A percentile compares a stretch with the other conserved stretches of the same genome.
Conservation (phyloP, 2,797 vertebrate species). For the Phoebastria nigripes region DNA sequence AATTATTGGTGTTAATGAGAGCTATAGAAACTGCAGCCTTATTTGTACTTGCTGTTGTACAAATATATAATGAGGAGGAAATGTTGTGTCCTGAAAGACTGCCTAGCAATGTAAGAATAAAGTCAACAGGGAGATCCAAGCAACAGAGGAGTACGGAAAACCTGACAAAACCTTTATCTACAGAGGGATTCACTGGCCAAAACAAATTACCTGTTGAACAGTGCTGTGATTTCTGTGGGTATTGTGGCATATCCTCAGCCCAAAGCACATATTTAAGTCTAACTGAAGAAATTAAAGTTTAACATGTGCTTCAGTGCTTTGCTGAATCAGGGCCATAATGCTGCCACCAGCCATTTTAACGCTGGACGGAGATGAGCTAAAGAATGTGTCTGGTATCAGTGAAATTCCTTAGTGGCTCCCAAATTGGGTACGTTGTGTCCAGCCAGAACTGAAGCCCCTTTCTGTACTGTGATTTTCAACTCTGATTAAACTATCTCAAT, state of each 20-base stretch:
- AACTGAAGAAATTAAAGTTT: slow-evolving; percentile 2
- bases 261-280: neutral
- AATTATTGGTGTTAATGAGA: neutral
- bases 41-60: neutral
- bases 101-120: neutral
- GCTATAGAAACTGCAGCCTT: neutral
- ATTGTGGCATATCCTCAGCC: neutral
- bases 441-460: slow-evolving; percentile 59
- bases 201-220: slow-evolving; percentile 15
- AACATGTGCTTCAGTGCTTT: neutral
- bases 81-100: neutral
- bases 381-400: neutral
- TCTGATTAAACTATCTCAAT: slow-evolving; percentile 26
- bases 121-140: neutral
- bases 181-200: neutral
- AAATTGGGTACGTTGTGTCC: neutral
- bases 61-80: neutral
- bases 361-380: neutral
- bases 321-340: neutral
- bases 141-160: neutral
- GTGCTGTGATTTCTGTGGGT: neutral
- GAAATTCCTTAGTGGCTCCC: neutral
- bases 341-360: neutral
- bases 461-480: slow-evolving; percentile 48
- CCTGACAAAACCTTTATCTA: neutral